Percentiles rank a stretch among this genome's conserved stretches.
These are phyloP conservation scores for Hozukius guyotensis DNA, from an alignment of 2,797 vertebrate genomes.

Conservation along the genomic window DNA sequence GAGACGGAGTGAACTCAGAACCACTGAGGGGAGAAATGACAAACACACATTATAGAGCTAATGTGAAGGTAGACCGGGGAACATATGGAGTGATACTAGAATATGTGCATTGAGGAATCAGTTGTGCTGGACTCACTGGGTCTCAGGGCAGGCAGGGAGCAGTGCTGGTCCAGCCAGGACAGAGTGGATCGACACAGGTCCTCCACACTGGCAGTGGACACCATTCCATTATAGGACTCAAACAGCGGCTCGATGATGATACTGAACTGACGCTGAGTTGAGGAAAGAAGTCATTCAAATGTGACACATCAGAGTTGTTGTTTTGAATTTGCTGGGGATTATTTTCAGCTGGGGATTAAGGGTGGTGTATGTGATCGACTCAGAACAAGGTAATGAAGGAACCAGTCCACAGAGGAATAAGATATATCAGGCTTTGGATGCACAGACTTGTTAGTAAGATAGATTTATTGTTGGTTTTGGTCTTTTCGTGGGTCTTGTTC, in stretches of 20 bases:
- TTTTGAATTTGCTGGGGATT: background rate
- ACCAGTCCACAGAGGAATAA: background rate
- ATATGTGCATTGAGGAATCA: background rate
- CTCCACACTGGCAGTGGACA: constrained; percentile 92
- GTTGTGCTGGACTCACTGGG: constrained; percentile 86
- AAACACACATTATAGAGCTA: background rate
- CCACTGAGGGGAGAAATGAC: constrained; percentile 77
- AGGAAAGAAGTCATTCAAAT: constrained; percentile 68
- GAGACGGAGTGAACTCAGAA: constrained; percentile 93
- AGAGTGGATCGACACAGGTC: constrained; percentile 93
- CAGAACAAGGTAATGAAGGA: background rate
- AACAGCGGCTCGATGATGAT: constrained; percentile 95
- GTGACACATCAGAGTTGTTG: background rate
- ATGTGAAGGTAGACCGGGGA: background rate
- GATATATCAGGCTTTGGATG: background rate
- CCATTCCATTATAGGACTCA: constrained; percentile 96
- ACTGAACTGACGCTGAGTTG: constrained; percentile 90
- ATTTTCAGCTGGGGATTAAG: background rate
- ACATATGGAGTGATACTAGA: background rate
- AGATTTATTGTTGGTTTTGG: background rate
- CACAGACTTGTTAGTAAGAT: background rate
- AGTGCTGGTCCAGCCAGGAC: constrained; percentile 96
- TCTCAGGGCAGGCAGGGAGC: constrained; percentile 91
- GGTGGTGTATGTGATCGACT: background rate
- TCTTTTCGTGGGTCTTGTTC: too few relatives aligned